Percentiles rank a stretch among this genome's conserved stretches.
phyloP scores from a whole-genome alignment of 2,888 invertebrate genomes.

The Drosophila ezoana region DNA sequence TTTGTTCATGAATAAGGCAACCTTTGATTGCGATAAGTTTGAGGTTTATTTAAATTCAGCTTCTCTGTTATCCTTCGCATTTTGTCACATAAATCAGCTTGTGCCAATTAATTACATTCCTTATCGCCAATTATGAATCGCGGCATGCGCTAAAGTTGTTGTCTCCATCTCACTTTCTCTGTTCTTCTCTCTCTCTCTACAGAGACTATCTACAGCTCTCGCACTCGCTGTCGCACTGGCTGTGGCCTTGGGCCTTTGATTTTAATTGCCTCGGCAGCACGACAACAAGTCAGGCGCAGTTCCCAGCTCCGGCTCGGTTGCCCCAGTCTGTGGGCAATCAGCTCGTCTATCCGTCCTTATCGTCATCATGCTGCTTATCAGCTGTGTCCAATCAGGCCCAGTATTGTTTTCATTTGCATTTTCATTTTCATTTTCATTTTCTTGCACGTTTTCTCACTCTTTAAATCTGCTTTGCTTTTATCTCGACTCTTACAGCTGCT shows the following conservation, averaged over 20 bases:
- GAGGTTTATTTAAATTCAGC: conserved; percentile 5
- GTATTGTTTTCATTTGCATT: conserved; percentile 66
- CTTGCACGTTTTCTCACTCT: conserved; percentile 38
- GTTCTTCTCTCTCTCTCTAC: background rate
- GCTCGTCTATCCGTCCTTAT: conserved; percentile 50
- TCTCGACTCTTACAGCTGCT: conserved; percentile 43
- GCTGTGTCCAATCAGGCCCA: conserved; percentile 60
- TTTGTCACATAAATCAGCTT: conserved; percentile 36
- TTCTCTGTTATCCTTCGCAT: conserved; percentile 8
- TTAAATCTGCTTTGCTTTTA: conserved; percentile 27
- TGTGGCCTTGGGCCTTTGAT: conserved; percentile 28
- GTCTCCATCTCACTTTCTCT: background rate
- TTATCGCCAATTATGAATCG: conserved; percentile 64
- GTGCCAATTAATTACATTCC: conserved; percentile 65
- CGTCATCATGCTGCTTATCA: conserved; percentile 59
- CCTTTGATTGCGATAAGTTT: background rate
- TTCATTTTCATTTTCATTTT: conserved; percentile 40
- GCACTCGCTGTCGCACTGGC: background rate
- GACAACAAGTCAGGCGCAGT: conserved; percentile 17
- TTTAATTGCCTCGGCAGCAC: conserved; percentile 51
- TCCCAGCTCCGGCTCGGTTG: background rate
- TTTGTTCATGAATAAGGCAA: background rate
- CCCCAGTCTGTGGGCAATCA: conserved; percentile 29
- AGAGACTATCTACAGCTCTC: background rate
- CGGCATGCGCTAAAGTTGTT: conserved; percentile 21